Evolutionary conservation across 2,113 vertebrate species (phyloP).

Genomic region (Hemibagrus wyckioides): DNA sequence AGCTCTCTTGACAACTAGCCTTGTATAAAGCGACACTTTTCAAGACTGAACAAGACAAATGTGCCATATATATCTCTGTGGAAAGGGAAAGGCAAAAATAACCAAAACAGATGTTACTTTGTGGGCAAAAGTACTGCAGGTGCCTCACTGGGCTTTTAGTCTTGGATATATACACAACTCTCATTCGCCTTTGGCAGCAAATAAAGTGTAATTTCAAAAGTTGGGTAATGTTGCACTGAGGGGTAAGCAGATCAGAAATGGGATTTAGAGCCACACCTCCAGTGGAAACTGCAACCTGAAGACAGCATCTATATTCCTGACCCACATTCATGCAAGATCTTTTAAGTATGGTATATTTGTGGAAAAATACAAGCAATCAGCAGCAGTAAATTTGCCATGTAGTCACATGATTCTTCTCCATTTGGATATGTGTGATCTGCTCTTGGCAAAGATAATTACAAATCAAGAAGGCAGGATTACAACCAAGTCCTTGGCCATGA

Average conservation of each 20-base stretch:
- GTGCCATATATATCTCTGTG: not conserved
- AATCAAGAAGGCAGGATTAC: not conserved
- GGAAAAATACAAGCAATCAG: not conserved
- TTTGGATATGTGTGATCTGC: not conserved
- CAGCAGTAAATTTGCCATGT: not conserved
- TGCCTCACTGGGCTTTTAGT: not conserved
- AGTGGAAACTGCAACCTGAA: not conserved
- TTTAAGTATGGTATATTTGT: not conserved
- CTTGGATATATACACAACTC: not conserved
- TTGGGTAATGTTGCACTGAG: not conserved
- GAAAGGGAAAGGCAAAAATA: not conserved
- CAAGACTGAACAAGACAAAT: not conserved
- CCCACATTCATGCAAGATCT: not conserved
- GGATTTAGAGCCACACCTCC: not conserved
- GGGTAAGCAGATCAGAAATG: not conserved
- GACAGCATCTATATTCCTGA: not conserved
- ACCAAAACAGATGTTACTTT: not conserved
- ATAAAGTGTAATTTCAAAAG: not conserved
- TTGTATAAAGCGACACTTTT: not conserved
- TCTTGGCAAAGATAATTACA: not conserved
- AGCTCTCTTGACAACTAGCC: not conserved
- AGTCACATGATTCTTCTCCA: not conserved
- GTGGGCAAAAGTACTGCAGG: not conserved
- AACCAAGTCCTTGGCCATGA: not conserved
- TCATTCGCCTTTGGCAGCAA: not conserved